phyloP scores from a whole-genome alignment of 1,140 invertebrate species.

The Listronotus bonariensis region DNA sequence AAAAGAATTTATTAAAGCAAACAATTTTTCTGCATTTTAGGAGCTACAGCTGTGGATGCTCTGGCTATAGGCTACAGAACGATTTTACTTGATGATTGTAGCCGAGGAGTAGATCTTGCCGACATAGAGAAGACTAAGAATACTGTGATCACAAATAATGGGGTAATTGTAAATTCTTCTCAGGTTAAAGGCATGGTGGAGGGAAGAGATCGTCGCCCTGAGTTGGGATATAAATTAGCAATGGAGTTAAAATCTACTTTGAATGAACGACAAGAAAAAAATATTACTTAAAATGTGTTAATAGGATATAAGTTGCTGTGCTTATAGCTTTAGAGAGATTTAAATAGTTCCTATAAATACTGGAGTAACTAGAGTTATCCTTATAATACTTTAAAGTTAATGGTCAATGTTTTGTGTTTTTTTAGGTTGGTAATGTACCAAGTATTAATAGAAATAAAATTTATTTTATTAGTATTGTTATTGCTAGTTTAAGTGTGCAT shows the following conservation, averaged over 20 bases:
- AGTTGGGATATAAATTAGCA: conserved; percentile 85
- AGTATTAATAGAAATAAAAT: too few species aligned
- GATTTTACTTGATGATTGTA: conserved; percentile 88
- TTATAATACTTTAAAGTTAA: too few species aligned
- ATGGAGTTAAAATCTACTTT: conserved; percentile 72
- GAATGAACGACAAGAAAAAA: conserved; percentile 7
- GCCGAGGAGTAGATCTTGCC: conserved; percentile 81
- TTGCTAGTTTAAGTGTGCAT: too few species aligned
- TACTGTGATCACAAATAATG: conserved; percentile 72
- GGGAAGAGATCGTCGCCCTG: conserved; percentile 81
- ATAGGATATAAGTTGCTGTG: too few species aligned
- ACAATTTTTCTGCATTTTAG: conserved; percentile 55
- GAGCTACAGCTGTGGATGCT: conserved; percentile 84
- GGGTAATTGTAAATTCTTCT: conserved; percentile 77
- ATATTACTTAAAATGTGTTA: too few species aligned
- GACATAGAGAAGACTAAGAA: conserved; percentile 84
- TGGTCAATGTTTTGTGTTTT: too few species aligned
- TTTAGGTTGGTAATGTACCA: too few species aligned
- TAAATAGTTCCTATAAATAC: too few species aligned
- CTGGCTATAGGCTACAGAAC: conserved; percentile 88
- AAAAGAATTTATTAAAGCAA: not conserved
- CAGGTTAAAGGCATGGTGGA: conserved; percentile 76
- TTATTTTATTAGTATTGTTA: too few species aligned
- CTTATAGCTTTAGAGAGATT: too few species aligned
- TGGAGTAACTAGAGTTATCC: too few species aligned